Evolutionary conservation across 2,113 vertebrate species (phyloP), one percentile per base, ranked within the genome.

Genomic region (Phalacrocorax brasilianus): DNA sequence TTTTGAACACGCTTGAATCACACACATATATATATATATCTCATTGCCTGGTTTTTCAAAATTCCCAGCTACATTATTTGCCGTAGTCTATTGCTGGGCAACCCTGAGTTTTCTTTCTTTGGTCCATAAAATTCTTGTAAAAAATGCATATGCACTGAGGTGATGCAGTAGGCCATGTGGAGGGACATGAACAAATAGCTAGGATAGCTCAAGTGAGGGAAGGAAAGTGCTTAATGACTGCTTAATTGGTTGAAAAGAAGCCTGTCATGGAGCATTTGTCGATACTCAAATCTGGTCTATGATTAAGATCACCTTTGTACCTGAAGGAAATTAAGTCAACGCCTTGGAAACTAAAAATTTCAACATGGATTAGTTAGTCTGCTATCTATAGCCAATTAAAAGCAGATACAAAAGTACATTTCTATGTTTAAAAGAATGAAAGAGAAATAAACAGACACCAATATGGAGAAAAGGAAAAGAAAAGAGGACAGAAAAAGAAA

Each of bases 1-100:
- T 96, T 98, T 96, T 95, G 80, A 95, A 95, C 52, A 79, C 26
- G 89, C 56, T 89, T 89, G 84, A 93, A 90, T 92, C 81, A 92
- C 86, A 92, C 86, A 84, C 24, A 79, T 35, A 35, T 35, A 35
- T 73, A 85, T 42, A 66, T 56, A 63, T 56, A 63, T 66, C 53
- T 97, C 20, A 8, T 74, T 90, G 62, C 22, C 4, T 23, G 26
- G 3, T 66, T 93, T 95, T 84, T 95, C 88, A 81, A 93, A 96
- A 93, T 94, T 81, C 45, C 53, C 45, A 33, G 13, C 67, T 66
- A 55, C 59, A 65, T 79, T 88, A 66, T 84, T 97, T 92, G 83
- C 49, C 8, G 1, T 70, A 83, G 72, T 59, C 76, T 82, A 81
- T 87, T 32, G 5, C 27, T n/a, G 38, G 44, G 27, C 14, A 68